A percentile compares a stretch with the other conserved stretches of the same genome.
Conservation (phyloP, 1,140 invertebrate species). For the Trissolcus basalis region DNA sequence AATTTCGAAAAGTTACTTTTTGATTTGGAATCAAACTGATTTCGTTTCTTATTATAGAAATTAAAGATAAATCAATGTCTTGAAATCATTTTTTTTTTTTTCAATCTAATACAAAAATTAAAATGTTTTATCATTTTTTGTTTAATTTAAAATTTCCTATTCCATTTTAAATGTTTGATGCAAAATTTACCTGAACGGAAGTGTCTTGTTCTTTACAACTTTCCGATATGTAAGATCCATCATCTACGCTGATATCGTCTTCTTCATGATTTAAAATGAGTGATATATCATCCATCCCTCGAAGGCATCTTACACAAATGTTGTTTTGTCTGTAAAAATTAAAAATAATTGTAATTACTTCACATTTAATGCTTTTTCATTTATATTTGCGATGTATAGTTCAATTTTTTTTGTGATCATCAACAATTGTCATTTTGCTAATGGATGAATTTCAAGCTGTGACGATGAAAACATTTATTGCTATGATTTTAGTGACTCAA, state of each 20-base stretch:
- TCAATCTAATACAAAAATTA: no score
- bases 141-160: background rate
- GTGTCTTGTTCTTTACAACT: slow-evolving; percentile 70
- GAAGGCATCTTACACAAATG: slow-evolving; percentile 85
- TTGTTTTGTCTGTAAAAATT: slow-evolving; percentile 82
- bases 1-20: background rate
- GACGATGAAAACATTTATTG: no score
- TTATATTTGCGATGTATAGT: no score
- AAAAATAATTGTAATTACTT: background rate
- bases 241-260: slow-evolving; percentile 49
- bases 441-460: no score
- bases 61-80: no score
- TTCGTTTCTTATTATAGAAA: background rate
- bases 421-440: no score
- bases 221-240: slow-evolving; percentile 79
- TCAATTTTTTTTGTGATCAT: no score
- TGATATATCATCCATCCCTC: slow-evolving; percentile 83
- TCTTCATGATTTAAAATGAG: slow-evolving; percentile 82
- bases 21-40: background rate
- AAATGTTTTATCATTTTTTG: no score
- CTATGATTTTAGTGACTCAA: no score
- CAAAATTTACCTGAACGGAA: slow-evolving; percentile 67
- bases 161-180: no score
- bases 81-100: slow-evolving; percentile 24
- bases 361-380: no score